A percentile compares a stretch with the other conserved stretches of the same genome.
Conservation (phyloP, 53 echinoderm and acorn worm species). For the Paracentrotus lividus region DNA sequence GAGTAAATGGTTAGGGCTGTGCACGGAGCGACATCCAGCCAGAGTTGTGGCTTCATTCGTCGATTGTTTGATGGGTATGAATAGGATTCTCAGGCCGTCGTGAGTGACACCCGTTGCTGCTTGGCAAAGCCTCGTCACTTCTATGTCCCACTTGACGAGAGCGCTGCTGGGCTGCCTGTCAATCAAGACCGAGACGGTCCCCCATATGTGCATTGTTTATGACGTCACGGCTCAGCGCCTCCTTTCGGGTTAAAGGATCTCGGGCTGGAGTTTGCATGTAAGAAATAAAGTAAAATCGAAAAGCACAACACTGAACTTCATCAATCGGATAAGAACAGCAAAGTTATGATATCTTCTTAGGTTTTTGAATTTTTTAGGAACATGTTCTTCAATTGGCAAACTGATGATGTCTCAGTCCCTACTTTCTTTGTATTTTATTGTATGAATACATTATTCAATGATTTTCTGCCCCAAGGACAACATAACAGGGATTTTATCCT, state of each 20-base stretch:
- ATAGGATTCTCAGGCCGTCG: constrained; percentile 42
- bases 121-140: constrained; percentile 72
- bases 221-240: constrained; percentile 74
- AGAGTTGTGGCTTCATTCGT: constrained; percentile 44
- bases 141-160: constrained; percentile 64
- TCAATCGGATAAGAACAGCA: too few relatives aligned
- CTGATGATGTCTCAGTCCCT: too few relatives aligned
- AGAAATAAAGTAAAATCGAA: too few relatives aligned
- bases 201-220: constrained; percentile 70
- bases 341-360: too few relatives aligned
- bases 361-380: too few relatives aligned
- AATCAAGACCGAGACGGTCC: constrained; percentile 68
- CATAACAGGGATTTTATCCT: too few relatives aligned
- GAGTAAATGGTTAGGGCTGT: neutral
- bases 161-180: constrained; percentile 44
- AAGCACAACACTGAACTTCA: too few relatives aligned
- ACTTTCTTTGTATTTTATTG: too few relatives aligned
- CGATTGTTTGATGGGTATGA: constrained; percentile 44
- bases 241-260: neutral
- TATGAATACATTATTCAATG: too few relatives aligned
- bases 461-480: too few relatives aligned
- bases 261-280: neutral
- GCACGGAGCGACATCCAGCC: neutral
- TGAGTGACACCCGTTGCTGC: constrained; percentile 53
- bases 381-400: too few relatives aligned